These are phyloP conservation scores for Himalopsyche tibetana DNA, from an alignment of 2,888 invertebrate species.

Conservation along the genomic window DNA sequence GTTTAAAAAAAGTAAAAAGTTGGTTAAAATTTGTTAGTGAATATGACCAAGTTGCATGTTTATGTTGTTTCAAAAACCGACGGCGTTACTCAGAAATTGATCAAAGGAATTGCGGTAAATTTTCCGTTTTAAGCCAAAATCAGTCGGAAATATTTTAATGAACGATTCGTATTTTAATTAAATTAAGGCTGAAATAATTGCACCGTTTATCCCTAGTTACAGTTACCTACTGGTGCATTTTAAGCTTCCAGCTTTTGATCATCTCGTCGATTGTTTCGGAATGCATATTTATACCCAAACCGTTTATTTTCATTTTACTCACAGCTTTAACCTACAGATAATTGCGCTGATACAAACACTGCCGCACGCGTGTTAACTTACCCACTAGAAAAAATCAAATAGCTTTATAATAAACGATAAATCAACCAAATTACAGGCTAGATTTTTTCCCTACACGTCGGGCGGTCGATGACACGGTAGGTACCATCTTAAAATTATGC, in stretches of 20 bases:
- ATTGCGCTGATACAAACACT: conserved; percentile 28
- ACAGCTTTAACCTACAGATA: conserved; percentile 9
- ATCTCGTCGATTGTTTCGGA: conserved; percentile 4
- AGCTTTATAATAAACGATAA: conserved; percentile 51
- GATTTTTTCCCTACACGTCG: conserved; percentile 3
- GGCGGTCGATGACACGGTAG: conserved; percentile 57
- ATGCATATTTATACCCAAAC: conserved; percentile 1
- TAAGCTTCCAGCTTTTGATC: background rate
- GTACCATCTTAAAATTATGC: conserved; percentile 24
- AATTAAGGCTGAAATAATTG: too few relatives aligned
- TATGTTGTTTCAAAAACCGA: too few relatives aligned
- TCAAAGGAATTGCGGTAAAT: too few relatives aligned
- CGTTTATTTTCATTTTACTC: conserved; percentile 26
- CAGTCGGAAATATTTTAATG: too few relatives aligned
- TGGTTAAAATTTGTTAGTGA: too few relatives aligned
- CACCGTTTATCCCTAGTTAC: background rate
- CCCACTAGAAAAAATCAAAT: conserved; percentile 38
- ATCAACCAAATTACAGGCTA: conserved; percentile 49
- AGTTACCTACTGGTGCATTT: background rate
- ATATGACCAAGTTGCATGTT: too few relatives aligned
- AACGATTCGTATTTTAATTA: too few relatives aligned
- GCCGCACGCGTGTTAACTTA: conserved; percentile 43
- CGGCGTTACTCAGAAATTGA: too few relatives aligned
- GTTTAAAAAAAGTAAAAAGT: too few relatives aligned
- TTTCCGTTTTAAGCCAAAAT: too few relatives aligned